A percentile compares a stretch with the other conserved stretches of the same genome.
Evolutionary conservation across 2,888 invertebrate species (phyloP).

Genomic region (Phasia obesa): DNA sequence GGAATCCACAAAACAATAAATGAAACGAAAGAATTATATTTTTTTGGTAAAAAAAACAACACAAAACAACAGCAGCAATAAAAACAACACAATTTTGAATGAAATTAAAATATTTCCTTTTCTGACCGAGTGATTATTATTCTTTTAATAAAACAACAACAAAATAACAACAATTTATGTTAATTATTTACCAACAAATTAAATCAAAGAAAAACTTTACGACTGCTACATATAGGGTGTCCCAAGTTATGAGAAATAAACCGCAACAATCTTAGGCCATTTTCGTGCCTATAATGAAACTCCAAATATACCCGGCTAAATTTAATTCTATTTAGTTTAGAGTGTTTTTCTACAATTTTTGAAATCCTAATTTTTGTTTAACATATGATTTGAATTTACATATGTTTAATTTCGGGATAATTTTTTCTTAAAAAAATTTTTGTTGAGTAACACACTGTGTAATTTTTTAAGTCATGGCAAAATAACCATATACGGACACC

Average conservation of each 20-base stretch:
- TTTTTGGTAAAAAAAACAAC: conserved; percentile 49
- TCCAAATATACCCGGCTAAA: too few relatives aligned
- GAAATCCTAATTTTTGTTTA: too few relatives aligned
- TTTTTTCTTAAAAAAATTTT: too few relatives aligned
- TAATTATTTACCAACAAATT: conserved; percentile 72
- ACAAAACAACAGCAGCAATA: conserved; percentile 38
- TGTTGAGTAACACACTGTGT: too few relatives aligned
- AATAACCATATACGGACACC: too few relatives aligned
- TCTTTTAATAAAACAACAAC: conserved; percentile 70
- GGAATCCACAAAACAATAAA: conserved; percentile 63
- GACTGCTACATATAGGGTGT: background rate
- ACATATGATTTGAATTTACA: too few relatives aligned
- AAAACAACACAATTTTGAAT: conserved; percentile 63
- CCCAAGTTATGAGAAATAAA: background rate
- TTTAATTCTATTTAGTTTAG: too few relatives aligned
- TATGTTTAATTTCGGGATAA: too few relatives aligned
- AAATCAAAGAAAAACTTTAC: conserved; percentile 38
- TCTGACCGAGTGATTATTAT: conserved; percentile 71
- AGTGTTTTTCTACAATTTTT: too few relatives aligned
- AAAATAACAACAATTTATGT: conserved; percentile 49
- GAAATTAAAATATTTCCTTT: conserved; percentile 54
- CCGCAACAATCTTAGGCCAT: background rate
- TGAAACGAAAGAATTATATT: conserved; percentile 31
- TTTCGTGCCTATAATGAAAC: too few relatives aligned
- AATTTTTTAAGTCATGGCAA: too few relatives aligned